Percentiles rank a stretch among this genome's conserved stretches.
phyloP scores from a whole-genome alignment of 2,888 invertebrate genomes.

The Hirtodrosophila alboralis region DNA sequence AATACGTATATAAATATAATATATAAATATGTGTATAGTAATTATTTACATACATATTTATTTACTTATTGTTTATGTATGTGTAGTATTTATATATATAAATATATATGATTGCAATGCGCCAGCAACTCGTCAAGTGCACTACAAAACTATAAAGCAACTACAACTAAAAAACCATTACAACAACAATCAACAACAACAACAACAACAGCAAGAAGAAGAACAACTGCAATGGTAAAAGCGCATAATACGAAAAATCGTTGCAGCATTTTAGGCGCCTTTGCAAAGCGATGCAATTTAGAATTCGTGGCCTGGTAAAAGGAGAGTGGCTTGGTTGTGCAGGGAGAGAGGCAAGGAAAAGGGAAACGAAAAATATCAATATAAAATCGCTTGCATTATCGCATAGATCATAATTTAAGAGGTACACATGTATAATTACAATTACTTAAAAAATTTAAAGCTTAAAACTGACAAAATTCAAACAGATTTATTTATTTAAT shows the following conservation, averaged over 20 bases:
- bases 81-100: constrained; percentile 38
- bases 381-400: constrained; percentile 3
- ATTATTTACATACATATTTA: too few species aligned
- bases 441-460: too few species aligned
- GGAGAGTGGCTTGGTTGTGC: neutral
- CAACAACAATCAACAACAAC: constrained; percentile 27
- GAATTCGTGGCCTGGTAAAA: neutral
- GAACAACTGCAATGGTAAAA: constrained; percentile 12
- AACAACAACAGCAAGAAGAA: constrained; percentile 21
- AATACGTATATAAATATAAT: too few species aligned
- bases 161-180: constrained; percentile 30
- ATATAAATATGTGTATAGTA: too few species aligned
- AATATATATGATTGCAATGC: constrained; percentile 53
- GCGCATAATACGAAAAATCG: constrained; percentile 35
- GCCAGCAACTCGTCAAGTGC: constrained; percentile 66
- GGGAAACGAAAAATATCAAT: too few species aligned
- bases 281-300: constrained; percentile 40
- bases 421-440: too few species aligned
- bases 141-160: constrained; percentile 49
- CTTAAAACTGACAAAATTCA: too few species aligned
- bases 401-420: too few species aligned
- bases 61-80: too few species aligned
- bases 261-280: constrained; percentile 50
- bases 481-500: too few species aligned
- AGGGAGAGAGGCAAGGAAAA: neutral